Base-by-base conservation (phyloP, 2,888 invertebrate genomes). In the Carterocephalus palaemon region DNA sequence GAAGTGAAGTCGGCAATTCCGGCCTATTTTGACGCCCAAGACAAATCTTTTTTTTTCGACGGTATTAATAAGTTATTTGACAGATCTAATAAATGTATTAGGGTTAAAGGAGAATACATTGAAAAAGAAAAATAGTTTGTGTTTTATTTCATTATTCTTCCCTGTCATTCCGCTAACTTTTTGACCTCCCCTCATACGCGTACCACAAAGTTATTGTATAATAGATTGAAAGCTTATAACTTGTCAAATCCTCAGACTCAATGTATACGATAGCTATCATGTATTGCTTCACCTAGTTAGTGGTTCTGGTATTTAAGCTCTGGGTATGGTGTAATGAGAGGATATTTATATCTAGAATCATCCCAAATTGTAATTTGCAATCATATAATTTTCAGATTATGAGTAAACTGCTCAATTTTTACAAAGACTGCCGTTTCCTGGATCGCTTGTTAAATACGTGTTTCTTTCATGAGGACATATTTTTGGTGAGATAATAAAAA, bases 381-480 rank as follows among this genome's bases (percentile, higher is more conserved):
- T n/a, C n/a, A n/a, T n/a, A n/a, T n/a, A n/a, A n/a, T 46, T 82
- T 85, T 46, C 75, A 88, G 91, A 91, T 94, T 15, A 92, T 95
- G 90, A 89, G 92, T 56, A 93, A 94, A 74, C 80, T 96, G 29
- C 78, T 96, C 47, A 91, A 91, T 62, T 90, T 95, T 28, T 95
- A 95, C 69, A 95, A 94, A 70, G 94, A 95, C 69, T 95, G 95
- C 64, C 91, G 95, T 57, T 94, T 92, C 66, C 88, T 96, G 73
- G 96, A 96, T 76, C 93, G 93, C 57, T 83, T 95, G 45, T 92
- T 96, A 89, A 93, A 93, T 34, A 95, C 96, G 0, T 90, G 92
- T 2, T 95, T 94, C 77, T 96, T 96, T 75, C 93, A 94, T 55
- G 94, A 93, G 63, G 90, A 91, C 64, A 92, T 95, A 75, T 95